Evolutionary conservation across 2,113 vertebrate genomes (phyloP).

Genomic region (Numenius arquata): DNA sequence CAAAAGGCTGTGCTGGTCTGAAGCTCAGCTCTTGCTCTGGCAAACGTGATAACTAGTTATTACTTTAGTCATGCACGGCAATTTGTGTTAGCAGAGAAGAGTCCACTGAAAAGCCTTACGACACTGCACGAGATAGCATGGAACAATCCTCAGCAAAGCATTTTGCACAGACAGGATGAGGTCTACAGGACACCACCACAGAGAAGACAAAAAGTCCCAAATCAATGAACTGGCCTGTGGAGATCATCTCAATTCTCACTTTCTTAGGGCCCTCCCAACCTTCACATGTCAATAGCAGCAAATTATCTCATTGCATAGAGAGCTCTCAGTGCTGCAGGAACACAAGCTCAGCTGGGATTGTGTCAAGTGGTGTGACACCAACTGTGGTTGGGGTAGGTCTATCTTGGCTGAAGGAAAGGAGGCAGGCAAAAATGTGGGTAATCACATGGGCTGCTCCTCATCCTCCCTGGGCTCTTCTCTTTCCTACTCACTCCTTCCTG

Average conservation of each 20-base stretch:
- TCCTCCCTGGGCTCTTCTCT: not conserved
- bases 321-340: not conserved
- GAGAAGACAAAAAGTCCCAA: not conserved
- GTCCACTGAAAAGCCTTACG: not conserved
- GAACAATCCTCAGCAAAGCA: not conserved
- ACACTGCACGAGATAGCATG: not conserved
- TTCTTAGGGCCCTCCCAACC: not conserved
- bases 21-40: not conserved
- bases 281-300: not conserved
- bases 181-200: constrained; percentile 28
- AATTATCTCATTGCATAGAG: not conserved
- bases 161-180: constrained; percentile 22
- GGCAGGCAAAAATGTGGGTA: not conserved
- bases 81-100: not conserved
- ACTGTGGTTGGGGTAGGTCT: not conserved
- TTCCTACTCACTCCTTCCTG: not conserved
- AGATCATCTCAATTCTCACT: not conserved
- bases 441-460: not conserved
- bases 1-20: not conserved
- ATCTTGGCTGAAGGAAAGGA: not conserved
- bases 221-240: not conserved
- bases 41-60: not conserved
- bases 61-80: not conserved
- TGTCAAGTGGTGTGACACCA: not conserved
- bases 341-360: not conserved